Evolutionary conservation across 2,888 invertebrate genomes (phyloP).

Genomic region (Stenolophus ochropezus): DNA sequence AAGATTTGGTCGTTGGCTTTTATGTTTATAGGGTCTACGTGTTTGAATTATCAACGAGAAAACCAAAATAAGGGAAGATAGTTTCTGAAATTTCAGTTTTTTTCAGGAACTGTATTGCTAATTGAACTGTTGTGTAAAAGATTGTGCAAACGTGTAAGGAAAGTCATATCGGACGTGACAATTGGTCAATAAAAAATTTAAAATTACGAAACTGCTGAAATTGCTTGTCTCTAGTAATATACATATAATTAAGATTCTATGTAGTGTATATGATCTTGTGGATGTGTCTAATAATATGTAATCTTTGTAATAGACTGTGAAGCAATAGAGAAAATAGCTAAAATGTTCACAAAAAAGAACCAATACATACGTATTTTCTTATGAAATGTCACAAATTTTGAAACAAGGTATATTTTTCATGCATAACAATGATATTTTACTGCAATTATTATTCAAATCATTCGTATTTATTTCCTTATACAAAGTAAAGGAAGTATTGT

Average conservation of each 20-base stretch:
- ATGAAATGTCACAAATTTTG: too few relatives aligned
- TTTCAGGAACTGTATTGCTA: not conserved
- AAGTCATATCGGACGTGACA: not conserved
- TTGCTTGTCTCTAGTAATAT: not conserved
- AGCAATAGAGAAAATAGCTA: not conserved
- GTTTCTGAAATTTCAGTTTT: not conserved
- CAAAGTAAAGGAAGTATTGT: too few relatives aligned
- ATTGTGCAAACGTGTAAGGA: not conserved
- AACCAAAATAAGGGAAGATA: not conserved
- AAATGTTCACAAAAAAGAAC: too few relatives aligned
- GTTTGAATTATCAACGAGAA: constrained; percentile 1
- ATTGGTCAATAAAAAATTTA: not conserved
- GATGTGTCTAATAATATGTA: not conserved
- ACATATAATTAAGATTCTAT: not conserved
- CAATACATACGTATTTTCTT: too few relatives aligned
- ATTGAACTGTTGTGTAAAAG: not conserved
- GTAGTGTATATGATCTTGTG: not conserved
- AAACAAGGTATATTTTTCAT: too few relatives aligned
- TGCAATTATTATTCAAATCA: too few relatives aligned
- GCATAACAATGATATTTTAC: too few relatives aligned
- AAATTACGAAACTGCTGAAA: not conserved
- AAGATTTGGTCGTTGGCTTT: constrained; percentile 36
- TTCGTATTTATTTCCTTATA: too few relatives aligned
- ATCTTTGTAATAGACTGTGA: not conserved
- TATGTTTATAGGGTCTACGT: constrained; percentile 14